A percentile compares a stretch with the other conserved stretches of the same genome.
phyloP scores from a whole-genome alignment of 2,888 invertebrate genomes.

The Drosophila peninsularis region DNA sequence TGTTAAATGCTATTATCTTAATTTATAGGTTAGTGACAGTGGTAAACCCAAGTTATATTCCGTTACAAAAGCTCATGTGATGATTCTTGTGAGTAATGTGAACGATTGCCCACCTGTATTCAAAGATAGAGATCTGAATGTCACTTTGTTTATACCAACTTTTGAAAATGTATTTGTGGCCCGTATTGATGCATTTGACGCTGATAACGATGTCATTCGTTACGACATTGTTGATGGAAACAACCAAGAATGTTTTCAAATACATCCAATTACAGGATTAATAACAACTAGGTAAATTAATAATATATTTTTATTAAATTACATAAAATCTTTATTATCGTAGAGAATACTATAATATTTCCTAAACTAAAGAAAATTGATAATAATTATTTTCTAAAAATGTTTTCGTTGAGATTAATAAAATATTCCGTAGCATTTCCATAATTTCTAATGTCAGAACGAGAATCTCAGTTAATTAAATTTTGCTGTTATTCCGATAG shows the following conservation, averaged over 20 bases:
- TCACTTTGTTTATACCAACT: constrained; percentile 92
- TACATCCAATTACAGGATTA: constrained; percentile 88
- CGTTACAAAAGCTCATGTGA: constrained; percentile 91
- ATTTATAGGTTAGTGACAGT: constrained; percentile 89
- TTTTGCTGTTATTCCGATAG: no score
- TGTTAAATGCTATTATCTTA: not conserved
- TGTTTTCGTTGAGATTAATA: no score
- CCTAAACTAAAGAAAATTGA: no score
- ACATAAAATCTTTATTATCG: no score
- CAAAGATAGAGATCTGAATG: constrained; percentile 88
- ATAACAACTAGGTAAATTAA: constrained; percentile 86
- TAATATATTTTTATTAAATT: no score
- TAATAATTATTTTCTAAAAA: no score
- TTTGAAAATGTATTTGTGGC: constrained; percentile 91
- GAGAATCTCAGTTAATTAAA: no score
- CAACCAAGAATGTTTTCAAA: constrained; percentile 89
- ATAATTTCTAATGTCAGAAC: no score
- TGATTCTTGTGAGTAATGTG: constrained; percentile 91
- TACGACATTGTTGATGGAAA: constrained; percentile 95
- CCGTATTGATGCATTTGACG: constrained; percentile 90
- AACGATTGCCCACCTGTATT: constrained; percentile 97
- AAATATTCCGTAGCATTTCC: no score
- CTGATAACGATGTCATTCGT: constrained; percentile 88
- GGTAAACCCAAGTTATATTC: constrained; percentile 93
- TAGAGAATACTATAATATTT: no score